These are phyloP conservation scores for Ophion costatus DNA, from an alignment of 2,888 invertebrate species.

Conservation along the genomic window DNA sequence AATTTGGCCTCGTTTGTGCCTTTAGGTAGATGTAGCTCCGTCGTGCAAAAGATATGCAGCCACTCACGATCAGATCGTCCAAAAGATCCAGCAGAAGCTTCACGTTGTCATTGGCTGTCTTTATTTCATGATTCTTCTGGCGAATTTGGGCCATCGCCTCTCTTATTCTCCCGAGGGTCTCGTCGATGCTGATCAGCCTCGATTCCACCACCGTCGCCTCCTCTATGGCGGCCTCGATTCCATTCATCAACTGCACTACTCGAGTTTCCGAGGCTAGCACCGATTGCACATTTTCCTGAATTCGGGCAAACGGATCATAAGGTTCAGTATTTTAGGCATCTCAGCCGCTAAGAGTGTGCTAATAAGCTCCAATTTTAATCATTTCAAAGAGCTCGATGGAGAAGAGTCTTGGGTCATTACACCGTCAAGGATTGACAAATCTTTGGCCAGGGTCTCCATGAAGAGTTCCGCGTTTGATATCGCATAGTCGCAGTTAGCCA, in stretches of 20 bases:
- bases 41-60: neutral
- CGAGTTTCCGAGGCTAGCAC: slow-evolving; percentile 94
- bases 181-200: slow-evolving; percentile 91
- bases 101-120: slow-evolving; percentile 94
- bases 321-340: neutral
- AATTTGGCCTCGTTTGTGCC: neutral
- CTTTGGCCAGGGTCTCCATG: slow-evolving; percentile 92
- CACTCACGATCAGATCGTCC: slow-evolving; percentile 90
- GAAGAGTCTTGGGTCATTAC: slow-evolving; percentile 80
- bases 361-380: neutral
- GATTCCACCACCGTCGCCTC: slow-evolving; percentile 90
- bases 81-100: slow-evolving; percentile 91
- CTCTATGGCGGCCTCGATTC: slow-evolving; percentile 90
- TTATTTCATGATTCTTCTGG: slow-evolving; percentile 94
- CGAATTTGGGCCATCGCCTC: slow-evolving; percentile 96
- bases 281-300: slow-evolving; percentile 94
- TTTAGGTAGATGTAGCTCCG: too few relatives aligned
- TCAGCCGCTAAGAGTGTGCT: neutral
- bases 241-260: slow-evolving; percentile 91
- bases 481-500: slow-evolving; percentile 94
- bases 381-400: neutral
- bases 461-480: slow-evolving; percentile 93
- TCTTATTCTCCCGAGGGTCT: slow-evolving; percentile 92
- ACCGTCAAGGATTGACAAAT: slow-evolving; percentile 93
- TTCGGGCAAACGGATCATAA: slow-evolving; percentile 56